These are phyloP conservation scores for Willisornis vidua DNA, from an alignment of 2,113 vertebrate genomes.

Conservation along the genomic window DNA sequence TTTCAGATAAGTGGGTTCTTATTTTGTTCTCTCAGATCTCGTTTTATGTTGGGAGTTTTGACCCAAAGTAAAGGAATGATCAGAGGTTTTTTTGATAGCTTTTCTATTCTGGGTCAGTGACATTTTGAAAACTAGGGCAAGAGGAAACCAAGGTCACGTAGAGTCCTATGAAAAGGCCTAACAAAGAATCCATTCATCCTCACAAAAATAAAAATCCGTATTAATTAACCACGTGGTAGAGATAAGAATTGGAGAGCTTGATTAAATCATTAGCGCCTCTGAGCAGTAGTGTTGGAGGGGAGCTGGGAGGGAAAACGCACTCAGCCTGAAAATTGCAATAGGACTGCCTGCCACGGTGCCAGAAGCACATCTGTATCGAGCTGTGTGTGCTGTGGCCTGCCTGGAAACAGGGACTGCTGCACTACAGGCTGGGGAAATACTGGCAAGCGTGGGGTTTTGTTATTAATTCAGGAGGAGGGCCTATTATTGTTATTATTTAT, in stretches of 20 bases:
- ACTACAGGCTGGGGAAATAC: not conserved
- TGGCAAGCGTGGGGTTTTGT: not conserved
- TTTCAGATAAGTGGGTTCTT: not conserved
- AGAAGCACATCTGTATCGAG: not conserved
- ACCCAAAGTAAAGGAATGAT: not conserved
- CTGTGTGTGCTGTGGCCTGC: not conserved
- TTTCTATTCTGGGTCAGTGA: constrained; percentile 73
- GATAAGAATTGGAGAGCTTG: constrained; percentile 60
- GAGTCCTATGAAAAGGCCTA: constrained; percentile 65
- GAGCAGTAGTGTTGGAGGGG: not conserved
- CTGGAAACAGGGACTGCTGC: not conserved
- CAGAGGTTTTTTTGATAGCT: not conserved
- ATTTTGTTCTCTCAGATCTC: not conserved
- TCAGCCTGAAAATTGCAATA: not conserved
- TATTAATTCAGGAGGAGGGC: not conserved
- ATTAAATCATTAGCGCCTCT: constrained; percentile 58
- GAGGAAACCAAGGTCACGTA: constrained; percentile 72
- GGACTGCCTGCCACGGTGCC: fast-evolving
- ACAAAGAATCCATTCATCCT: constrained; percentile 79
- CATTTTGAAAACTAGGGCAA: constrained; percentile 71
- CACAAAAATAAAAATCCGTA: constrained; percentile 73
- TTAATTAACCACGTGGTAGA: constrained; percentile 73
- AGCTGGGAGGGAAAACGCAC: constrained; percentile 7
- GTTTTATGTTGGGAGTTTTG: constrained; percentile 27
- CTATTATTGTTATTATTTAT: not conserved